Base-by-base conservation (phyloP, 2,797 vertebrate genomes). In the Sebastes glaucus region DNA sequence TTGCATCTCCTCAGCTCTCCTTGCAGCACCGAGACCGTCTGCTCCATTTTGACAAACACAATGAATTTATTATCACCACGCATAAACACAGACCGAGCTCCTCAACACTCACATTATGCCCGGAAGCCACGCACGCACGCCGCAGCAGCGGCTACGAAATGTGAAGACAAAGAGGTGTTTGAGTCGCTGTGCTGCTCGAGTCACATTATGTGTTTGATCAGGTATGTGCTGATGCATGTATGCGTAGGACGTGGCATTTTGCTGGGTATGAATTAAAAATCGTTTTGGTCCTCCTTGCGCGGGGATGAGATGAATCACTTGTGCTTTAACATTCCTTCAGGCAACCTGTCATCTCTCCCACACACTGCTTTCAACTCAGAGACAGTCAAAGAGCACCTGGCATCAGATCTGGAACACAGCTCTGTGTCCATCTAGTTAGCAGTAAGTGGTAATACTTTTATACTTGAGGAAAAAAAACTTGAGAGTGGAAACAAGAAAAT, bases 291-390 rank as follows among this genome's bases (percentile, higher is more conserved):
- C 78, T 82, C 62, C 72, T 61, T 69, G 80, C 76, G 67, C 16
- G 1, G 82, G 76, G 84, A 90, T 61, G 72, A 84, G 79, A 93
- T 94, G 90, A 93, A 87, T 94, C 93, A 94, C 74, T 88, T 27
- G 33, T 49, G 86, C 84, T 91, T 92, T 80, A 90, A 84, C 71
- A 59, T 93, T 93, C 80, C 88, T 93, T 88, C 77, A 81, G 83
- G 89, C 91, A 90, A 86, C 80, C 77, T 87, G 89, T 94, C 91
- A 93, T 88, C 72, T 86, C 85, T 77, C 93, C 94, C 92, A 94
- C 93, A 74, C 91, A 49, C 72, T 74, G 72, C 75, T 91, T 88
- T 87, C 75, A 83, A 86, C 89, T 84, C 72, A 16, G 72, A 88
- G 83, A 80, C 80, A 84, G 87, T 82, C 81, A 88, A 88, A 88